phyloP scores from a whole-genome alignment of 2,888 invertebrate genomes.

The Pimpla rufipes region DNA sequence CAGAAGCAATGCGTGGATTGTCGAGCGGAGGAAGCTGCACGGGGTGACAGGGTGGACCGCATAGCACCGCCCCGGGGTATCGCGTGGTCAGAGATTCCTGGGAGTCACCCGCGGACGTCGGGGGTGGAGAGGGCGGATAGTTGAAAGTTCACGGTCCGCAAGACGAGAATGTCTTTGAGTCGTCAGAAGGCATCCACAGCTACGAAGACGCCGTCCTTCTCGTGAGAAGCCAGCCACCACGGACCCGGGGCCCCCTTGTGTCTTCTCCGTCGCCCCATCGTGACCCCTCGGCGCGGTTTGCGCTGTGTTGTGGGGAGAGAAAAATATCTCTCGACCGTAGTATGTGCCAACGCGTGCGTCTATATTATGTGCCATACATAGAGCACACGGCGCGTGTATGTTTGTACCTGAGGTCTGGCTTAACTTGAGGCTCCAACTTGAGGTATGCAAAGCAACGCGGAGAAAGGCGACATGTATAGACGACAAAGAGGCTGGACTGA shows the following conservation, averaged over 20 bases:
- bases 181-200: conserved; percentile 79
- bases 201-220: conserved; percentile 45
- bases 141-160: conserved; percentile 81
- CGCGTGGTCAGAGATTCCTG: conserved; percentile 84
- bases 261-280: neutral
- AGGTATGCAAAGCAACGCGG: conserved; percentile 24
- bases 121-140: conserved; percentile 72
- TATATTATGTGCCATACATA: conserved; percentile 14
- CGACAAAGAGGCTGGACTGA: neutral
- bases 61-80: conserved; percentile 76
- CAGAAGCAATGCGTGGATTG: conserved; percentile 77
- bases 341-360: conserved; percentile 36
- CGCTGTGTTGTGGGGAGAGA: neutral
- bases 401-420: neutral
- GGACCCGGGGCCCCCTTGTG: conserved; percentile 34
- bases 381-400: neutral
- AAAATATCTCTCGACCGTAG: conserved; percentile 49
- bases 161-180: conserved; percentile 85
- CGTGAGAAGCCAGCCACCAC: conserved; percentile 35
- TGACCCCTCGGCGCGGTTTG: conserved; percentile 9
- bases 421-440: neutral
- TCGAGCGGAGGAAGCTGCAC: conserved; percentile 75
- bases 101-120: conserved; percentile 53
- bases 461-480: neutral
- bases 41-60: conserved; percentile 25